These are phyloP conservation scores for Sebastes nivosus DNA, from an alignment of 2,797 vertebrate genomes.

Conservation along the genomic window DNA sequence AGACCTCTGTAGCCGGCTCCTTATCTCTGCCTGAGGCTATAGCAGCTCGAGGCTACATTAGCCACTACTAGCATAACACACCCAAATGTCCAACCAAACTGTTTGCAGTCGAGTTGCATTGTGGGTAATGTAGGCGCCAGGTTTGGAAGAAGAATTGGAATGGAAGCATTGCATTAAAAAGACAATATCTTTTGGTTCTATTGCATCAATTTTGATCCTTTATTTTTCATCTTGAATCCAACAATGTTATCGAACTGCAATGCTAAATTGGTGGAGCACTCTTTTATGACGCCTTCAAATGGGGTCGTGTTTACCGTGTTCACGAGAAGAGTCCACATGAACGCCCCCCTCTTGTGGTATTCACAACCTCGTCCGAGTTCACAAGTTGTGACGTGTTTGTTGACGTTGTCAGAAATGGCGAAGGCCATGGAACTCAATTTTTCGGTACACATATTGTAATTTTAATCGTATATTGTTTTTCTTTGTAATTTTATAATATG, in stretches of 20 bases:
- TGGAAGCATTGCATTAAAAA: not conserved
- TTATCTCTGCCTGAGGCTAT: not conserved
- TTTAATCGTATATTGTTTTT: too few relatives aligned
- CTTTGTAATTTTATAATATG: too few relatives aligned
- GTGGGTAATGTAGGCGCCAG: not conserved
- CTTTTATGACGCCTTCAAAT: not conserved
- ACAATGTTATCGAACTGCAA: not conserved
- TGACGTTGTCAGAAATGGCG: too few relatives aligned
- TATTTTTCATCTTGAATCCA: not conserved
- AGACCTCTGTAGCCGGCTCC: not conserved
- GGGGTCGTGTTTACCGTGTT: too few relatives aligned
- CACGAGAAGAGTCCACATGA: too few relatives aligned
- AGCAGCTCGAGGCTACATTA: not conserved
- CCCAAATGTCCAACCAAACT: not conserved
- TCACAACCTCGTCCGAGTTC: too few relatives aligned
- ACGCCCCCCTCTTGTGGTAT: too few relatives aligned
- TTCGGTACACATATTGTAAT: too few relatives aligned
- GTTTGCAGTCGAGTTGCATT: not conserved
- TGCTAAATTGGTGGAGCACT: not conserved
- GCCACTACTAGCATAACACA: not conserved
- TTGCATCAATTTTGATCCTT: not conserved
- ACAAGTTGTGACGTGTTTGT: too few relatives aligned
- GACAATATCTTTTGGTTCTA: not conserved
- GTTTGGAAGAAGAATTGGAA: not conserved
- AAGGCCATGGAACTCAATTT: too few relatives aligned